A percentile compares a stretch with the other conserved stretches of the same genome.
Conservation (phyloP, 1,140 invertebrate species). For the silkworm (Bombyx mori) region DNA sequence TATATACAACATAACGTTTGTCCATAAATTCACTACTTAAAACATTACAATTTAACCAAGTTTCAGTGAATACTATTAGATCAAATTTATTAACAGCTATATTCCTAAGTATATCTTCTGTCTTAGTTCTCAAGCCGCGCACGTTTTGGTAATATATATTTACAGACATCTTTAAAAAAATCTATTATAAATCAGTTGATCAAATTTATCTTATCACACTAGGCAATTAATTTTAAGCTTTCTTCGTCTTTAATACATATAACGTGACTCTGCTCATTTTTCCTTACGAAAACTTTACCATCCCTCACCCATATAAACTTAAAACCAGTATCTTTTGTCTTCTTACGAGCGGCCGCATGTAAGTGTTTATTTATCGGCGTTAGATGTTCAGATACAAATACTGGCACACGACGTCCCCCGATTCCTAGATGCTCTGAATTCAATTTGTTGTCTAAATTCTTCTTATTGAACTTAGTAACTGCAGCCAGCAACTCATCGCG, state of each 20-base stretch:
- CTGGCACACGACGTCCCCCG: constrained; percentile 2
- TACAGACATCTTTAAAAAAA: constrained; percentile 3
- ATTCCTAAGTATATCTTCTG: constrained; percentile 10
- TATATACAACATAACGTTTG: constrained; percentile 17
- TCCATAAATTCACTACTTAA: constrained; percentile 16
- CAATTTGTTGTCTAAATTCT: constrained; percentile 10
- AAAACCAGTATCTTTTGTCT: constrained; percentile 12
- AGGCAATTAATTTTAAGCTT: constrained; percentile 8
- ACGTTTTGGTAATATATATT: constrained; percentile 22
- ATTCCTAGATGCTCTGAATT: constrained; percentile 16
- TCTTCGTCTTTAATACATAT: constrained; percentile 10
- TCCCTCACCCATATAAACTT: constrained; percentile 14
- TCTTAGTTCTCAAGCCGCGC: constrained; percentile 18
- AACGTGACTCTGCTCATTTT: constrained; percentile 9
- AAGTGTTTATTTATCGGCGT: constrained; percentile 15
- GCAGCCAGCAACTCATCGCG: constrained; percentile 17
- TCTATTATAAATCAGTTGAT: background rate
- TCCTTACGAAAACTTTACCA: constrained; percentile 19
- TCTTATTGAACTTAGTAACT: constrained; percentile 15
- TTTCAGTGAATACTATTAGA: constrained; percentile 22
- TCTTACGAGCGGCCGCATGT: constrained; percentile 16
- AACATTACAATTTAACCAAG: constrained; percentile 20
- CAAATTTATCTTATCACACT: background rate
- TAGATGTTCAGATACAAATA: constrained; percentile 20
- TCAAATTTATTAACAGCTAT: constrained; percentile 15